phyloP scores from a whole-genome alignment of 2,113 vertebrate genomes.

The Corydoras sp. region DNA sequence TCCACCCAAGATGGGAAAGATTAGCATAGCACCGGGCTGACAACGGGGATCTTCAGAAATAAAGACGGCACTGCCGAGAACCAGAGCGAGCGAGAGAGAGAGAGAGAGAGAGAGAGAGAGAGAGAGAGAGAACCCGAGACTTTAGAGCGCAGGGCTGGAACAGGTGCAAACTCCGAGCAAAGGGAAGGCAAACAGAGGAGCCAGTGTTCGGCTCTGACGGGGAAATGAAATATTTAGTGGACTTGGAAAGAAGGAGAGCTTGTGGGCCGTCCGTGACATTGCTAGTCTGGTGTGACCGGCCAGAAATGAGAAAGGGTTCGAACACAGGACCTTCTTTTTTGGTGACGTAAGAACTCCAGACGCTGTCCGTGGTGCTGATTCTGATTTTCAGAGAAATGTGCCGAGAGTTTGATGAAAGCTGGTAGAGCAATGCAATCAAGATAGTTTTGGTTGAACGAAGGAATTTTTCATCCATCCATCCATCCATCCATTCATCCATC shows the following conservation, averaged over 20 bases:
- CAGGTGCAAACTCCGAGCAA: constrained; percentile 66
- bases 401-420: too few species aligned
- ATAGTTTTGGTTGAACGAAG: too few species aligned
- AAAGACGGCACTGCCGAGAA: constrained; percentile 28
- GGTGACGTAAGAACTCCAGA: too few species aligned
- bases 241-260: constrained; percentile 64
- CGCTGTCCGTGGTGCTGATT: too few species aligned
- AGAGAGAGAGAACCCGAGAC: constrained; percentile 17
- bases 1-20: constrained; percentile 48
- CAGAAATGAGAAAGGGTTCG: neutral
- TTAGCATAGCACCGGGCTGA: constrained; percentile 50
- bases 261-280: constrained; percentile 61
- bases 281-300: constrained; percentile 59
- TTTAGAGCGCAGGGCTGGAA: constrained; percentile 51
- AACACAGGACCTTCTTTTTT: neutral
- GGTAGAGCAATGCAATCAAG: too few species aligned
- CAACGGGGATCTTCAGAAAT: constrained; percentile 41
- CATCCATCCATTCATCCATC: too few species aligned
- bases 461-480: too few species aligned
- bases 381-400: too few species aligned
- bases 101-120: too few species aligned
- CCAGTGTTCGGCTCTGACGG: constrained; percentile 59
- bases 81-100: neutral
- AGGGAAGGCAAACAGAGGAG: constrained; percentile 62
- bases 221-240: constrained; percentile 65